Base-by-base conservation (phyloP, 1,140 invertebrate genomes). In the Aplysia californica region DNA sequence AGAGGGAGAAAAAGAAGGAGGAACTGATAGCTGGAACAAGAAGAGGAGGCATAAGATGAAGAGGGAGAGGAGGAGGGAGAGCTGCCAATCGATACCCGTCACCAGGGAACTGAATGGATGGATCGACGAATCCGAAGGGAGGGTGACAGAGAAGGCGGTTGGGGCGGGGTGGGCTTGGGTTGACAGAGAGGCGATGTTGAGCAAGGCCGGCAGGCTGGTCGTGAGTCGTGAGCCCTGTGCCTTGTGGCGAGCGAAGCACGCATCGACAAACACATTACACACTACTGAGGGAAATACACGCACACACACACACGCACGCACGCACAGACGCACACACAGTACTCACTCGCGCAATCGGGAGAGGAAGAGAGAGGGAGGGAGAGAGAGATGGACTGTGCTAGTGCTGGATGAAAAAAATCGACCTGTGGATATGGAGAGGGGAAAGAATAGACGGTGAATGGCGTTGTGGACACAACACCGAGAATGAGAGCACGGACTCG, bases 1-100 rank as follows among this genome's bases (percentile, higher is more conserved):
- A 66, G 10, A 66, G 31, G 33, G 64, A 66, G 64, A 66, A 33
- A 66, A n/a, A 66, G 64, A 66, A n/a, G n/a, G 10, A 66, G 31
- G n/a, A 33, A 66, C 3, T 31, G 64, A 66, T 23, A 66, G 64
- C 29, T 23, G 36, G 64, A 66, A 33, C 29, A 33, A 66, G 35
- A 35, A 36, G 31, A 36, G 10, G 33, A 5, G 33, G 64, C 29
- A 33, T 33, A 35, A 66, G n/a, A 36, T 21, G 35, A 35, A 23
- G 20, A 68, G 3, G 26, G 33, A 50, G 18, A 15, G 67, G 50
- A 26, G 50, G 41, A 70, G 41, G 50, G 41, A 23, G 41, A 50
- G n/a, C 44, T 15, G 44, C 44, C 44, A 50, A 50, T 50, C n/a
- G n/a, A 50, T 15, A 50, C 44, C n/a, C 10, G 44, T 15, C 10